Base-by-base conservation (phyloP, 2,113 vertebrate species). In the Acanthisitta chloris region DNA sequence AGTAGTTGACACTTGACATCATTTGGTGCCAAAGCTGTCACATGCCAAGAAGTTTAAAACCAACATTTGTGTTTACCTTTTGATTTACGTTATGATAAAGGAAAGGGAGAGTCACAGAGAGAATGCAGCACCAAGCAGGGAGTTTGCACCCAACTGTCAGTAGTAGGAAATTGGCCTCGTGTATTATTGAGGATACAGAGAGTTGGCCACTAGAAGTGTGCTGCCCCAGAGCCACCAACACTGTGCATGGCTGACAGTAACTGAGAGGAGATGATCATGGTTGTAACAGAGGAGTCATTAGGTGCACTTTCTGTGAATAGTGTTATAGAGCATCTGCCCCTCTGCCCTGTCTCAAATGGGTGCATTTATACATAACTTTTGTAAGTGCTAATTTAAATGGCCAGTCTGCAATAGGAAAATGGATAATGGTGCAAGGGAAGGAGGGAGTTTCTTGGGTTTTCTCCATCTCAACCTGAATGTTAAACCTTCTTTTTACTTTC, bases 211-310 rank as follows among this genome's bases (percentile, higher is more conserved):
- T 76, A n/a, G 17, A 40, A 17, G 3, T 33, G 9, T 26, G 25
- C 66, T 26, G 11, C 51, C 33, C 73, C 2, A 2, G 31, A 52
- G 81, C 51, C 12, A 6, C 58, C 29, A 45, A 4, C 3, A 4
- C 55, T 29, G 15, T 25, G 40, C n/a, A 6, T 3, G 7, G 10
- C 23, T 61, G 59, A 59, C 31, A 48, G 49, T 24, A 65, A 26
- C 15, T 1, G 9, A 33, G 43, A 28, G 0, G 3, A 29, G 51
- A 45, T 0, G 2, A 9, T 28, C 4, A 2, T 31, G n/a, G 43
- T 23, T 88, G 4, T 49, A 46, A 26, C 29, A 55, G 33, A 48
- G 17, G 52, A 46, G 36, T 40, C 24, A 31, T 1, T 1, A 49
- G 51, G 17, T 52, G 46, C 33, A 12, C 23, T 14, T 76, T 36